Evolutionary conservation across 2,113 vertebrate species (phyloP), one percentile per base, ranked within the genome.

Genomic region (Bubalus kerabau): DNA sequence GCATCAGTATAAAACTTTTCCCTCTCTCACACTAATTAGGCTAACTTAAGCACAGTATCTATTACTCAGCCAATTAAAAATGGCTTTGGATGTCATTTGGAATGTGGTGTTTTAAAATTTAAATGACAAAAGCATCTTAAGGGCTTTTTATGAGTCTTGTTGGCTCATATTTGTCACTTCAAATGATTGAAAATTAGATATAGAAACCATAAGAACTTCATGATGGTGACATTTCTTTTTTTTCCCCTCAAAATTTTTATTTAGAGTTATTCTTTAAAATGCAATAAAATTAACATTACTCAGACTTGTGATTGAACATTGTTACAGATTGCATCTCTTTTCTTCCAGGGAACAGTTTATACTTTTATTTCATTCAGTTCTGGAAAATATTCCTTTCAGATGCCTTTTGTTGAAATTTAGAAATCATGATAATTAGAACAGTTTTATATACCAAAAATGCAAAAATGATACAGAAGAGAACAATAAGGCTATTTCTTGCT

Each of bases 101-200:
- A 98, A 82, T 96, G 85, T 83, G 54, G 43, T 62, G 30, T 4
- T 6, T 95, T 92, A 1, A 89, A 91, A 87, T 98, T 97, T 97
- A 97, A 98, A 92, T 95, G 88, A 97, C 91, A 91, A 96, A 95
- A 95, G 54, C 93, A 91, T 95, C 84, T 97, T 97, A 76, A 89
- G 50, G 43, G 82, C 54, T 67, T 83, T 93, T 92, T 59, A 87
- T 92, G 82, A 16, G 7, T 43, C 10, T 96, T 97, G 93, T 94
- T 60, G 91, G n/a, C 43, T 46, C 50, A 48, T 94, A 85, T 88
- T 93, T 88, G 78, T 89, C 60, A 98, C 21, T 90, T 96, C 60
- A 30, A 74, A 46, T 93, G 81, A 57, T 87, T 46, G 83, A 82
- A 97, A 97, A 83, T 93, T 96, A 89, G 54, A 30, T 59, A 59